A percentile compares a stretch with the other conserved stretches of the same genome.
Evolutionary conservation across 2,797 vertebrate species (phyloP).

Genomic region (Chaunax sp.): DNA sequence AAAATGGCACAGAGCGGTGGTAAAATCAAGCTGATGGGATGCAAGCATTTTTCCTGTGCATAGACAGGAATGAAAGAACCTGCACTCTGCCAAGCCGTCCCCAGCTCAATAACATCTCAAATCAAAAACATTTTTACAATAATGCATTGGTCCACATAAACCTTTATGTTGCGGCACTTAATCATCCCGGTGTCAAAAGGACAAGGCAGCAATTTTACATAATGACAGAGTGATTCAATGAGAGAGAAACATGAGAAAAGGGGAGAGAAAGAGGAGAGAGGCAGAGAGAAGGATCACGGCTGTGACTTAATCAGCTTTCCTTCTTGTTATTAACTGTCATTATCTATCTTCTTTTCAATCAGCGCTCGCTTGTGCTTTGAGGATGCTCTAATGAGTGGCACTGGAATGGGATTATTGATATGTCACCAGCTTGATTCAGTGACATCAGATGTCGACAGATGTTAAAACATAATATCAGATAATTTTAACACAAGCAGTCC

Average conservation of each 20-base stretch:
- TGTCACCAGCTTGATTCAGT: slow-evolving; percentile 66
- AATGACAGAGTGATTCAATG: slow-evolving; percentile 61
- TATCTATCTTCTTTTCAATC: slow-evolving; percentile 83
- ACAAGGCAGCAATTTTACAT: slow-evolving; percentile 73
- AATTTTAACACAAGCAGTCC: slow-evolving; percentile 48
- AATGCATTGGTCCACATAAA: slow-evolving; percentile 59
- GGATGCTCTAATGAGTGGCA: slow-evolving; percentile 75
- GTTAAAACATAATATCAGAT: slow-evolving; percentile 67
- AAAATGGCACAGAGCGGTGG: slow-evolving; percentile 41
- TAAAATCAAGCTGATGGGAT: slow-evolving; percentile 49
- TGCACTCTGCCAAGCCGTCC: slow-evolving; percentile 56
- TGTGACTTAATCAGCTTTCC: slow-evolving; percentile 78
- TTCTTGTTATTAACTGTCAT: slow-evolving; percentile 80
- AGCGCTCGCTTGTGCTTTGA: slow-evolving; percentile 78
- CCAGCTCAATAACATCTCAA: slow-evolving; percentile 47
- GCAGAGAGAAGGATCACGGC: slow-evolving; percentile 50
- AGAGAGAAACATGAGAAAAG: slow-evolving; percentile 39
- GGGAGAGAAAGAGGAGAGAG: slow-evolving; percentile 33
- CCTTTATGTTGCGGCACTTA: slow-evolving; percentile 74
- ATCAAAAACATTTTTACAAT: slow-evolving; percentile 67
- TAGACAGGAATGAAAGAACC: slow-evolving; percentile 77
- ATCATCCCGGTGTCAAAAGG: slow-evolving; percentile 73
- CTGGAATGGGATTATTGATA: slow-evolving; percentile 77
- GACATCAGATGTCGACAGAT: slow-evolving; percentile 68
- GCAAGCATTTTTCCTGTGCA: slow-evolving; percentile 65